These are phyloP conservation scores for Scaptomyza tumidula DNA, from an alignment of 2,888 invertebrate species.

Conservation along the genomic window DNA sequence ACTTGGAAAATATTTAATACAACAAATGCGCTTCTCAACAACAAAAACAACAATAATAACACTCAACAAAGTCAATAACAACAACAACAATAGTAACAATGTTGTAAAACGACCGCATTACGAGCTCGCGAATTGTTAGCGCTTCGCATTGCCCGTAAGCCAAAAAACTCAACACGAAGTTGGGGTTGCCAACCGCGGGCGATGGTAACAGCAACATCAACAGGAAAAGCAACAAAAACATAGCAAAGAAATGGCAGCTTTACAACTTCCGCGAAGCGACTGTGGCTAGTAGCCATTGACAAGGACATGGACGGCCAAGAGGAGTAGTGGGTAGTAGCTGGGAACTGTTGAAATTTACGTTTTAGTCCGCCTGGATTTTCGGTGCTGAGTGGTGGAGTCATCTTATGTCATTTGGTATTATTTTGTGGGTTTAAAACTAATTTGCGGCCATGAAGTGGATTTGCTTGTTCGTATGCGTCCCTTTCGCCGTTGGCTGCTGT, in stretches of 20 bases:
- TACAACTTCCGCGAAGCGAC: constrained; percentile 80
- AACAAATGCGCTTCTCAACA: constrained; percentile 71
- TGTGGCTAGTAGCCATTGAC: constrained; percentile 37
- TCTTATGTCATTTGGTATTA: constrained; percentile 81
- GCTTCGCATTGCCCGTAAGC: constrained; percentile 56
- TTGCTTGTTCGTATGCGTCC: constrained; percentile 45
- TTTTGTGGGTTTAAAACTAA: constrained; percentile 80
- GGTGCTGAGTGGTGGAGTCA: constrained; percentile 41
- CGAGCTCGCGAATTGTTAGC: constrained; percentile 77
- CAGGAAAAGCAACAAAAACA: constrained; percentile 55
- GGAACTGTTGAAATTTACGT: constrained; percentile 58
- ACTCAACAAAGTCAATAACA: constrained; percentile 56
- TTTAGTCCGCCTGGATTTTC: constrained; percentile 34
- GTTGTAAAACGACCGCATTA: constrained; percentile 75
- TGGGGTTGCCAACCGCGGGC: constrained; percentile 29
- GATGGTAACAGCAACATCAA: constrained; percentile 26
- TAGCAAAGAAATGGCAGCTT: constrained; percentile 81
- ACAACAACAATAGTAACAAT: constrained; percentile 44
- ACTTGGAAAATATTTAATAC: constrained; percentile 76
- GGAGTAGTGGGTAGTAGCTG: constrained; percentile 4
- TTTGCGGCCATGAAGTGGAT: constrained; percentile 79
- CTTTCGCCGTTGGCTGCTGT: constrained; percentile 48
- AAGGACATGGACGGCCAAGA: not conserved
- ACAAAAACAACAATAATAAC: constrained; percentile 51
- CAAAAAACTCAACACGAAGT: constrained; percentile 37